Conservation (phyloP, 2,113 vertebrate species). For the Colaptes auratus region DNA sequence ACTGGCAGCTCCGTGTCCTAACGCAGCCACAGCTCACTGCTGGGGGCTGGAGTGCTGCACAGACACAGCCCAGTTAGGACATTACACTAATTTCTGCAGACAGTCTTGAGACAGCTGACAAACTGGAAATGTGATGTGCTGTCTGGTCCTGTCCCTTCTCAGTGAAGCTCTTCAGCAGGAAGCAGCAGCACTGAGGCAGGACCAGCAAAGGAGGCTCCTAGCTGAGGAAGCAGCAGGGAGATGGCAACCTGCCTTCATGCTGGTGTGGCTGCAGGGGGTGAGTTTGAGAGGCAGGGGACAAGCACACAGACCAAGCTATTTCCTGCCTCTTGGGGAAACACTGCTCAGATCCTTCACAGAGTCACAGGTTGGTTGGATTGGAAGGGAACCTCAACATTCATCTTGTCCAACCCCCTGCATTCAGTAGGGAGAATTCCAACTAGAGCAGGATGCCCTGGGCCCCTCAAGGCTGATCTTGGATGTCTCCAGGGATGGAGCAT, state of each 20-base stretch:
- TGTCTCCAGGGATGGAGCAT: too few species aligned
- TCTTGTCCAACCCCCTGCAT: too few species aligned
- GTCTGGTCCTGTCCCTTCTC: constrained; percentile 8
- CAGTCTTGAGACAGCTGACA: constrained; percentile 31
- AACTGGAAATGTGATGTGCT: constrained; percentile 2
- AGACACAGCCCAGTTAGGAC: constrained; percentile 26
- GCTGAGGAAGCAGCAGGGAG: not conserved
- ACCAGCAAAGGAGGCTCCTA: not conserved
- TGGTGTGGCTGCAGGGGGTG: fast-evolving
- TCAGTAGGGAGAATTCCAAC: too few species aligned
- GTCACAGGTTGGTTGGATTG: too few species aligned
- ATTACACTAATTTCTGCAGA: constrained; percentile 45
- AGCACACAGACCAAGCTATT: not conserved
- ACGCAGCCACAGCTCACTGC: constrained; percentile 40
- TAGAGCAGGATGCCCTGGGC: too few species aligned
- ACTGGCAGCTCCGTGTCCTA: constrained; percentile 7
- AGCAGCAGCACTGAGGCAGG: constrained; percentile 8
- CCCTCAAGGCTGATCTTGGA: too few species aligned
- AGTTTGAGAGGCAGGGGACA: not conserved
- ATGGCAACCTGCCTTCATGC: not conserved
- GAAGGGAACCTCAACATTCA: too few species aligned
- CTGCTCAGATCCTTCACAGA: fast-evolving
- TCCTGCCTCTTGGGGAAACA: not conserved
- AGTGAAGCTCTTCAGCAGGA: not conserved
- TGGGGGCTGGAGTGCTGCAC: not conserved